phyloP scores from a whole-genome alignment of 1,140 invertebrate genomes.

The Triops cancriformis region DNA sequence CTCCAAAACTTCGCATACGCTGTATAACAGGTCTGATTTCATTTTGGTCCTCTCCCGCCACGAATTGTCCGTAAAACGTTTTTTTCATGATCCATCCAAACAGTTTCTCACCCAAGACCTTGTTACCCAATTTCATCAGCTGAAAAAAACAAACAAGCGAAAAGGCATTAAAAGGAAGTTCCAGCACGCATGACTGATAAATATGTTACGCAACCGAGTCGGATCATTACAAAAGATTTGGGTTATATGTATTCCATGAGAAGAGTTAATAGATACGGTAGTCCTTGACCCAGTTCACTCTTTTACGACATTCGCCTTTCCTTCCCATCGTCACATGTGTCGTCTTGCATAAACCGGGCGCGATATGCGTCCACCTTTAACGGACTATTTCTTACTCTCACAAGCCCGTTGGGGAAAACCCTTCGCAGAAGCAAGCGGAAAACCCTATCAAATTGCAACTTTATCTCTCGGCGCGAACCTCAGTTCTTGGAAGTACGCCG shows the following conservation, averaged over 20 bases:
- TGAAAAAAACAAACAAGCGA: slow-evolving; percentile 39
- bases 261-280: background rate
- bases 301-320: background rate
- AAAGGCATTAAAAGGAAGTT: background rate
- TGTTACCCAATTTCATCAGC: slow-evolving; percentile 76
- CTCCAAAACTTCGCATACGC: slow-evolving; percentile 83
- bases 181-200: background rate
- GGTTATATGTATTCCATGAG: background rate
- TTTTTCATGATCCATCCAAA: slow-evolving; percentile 84
- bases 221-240: background rate
- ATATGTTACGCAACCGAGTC: background rate
- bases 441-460: background rate
- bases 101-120: slow-evolving; percentile 71
- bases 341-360: background rate
- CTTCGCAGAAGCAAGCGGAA: background rate
- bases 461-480: background rate
- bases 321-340: background rate
- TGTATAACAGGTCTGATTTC: slow-evolving; percentile 75
- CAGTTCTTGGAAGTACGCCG: background rate
- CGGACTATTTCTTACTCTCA: background rate
- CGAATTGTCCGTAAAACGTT: slow-evolving; percentile 98
- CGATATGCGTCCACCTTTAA: background rate
- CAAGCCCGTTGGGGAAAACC: background rate
- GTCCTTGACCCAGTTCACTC: background rate
- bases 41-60: slow-evolving; percentile 85